Base-by-base conservation (phyloP, 2,797 vertebrate genomes). In the Helostoma temminkii region DNA sequence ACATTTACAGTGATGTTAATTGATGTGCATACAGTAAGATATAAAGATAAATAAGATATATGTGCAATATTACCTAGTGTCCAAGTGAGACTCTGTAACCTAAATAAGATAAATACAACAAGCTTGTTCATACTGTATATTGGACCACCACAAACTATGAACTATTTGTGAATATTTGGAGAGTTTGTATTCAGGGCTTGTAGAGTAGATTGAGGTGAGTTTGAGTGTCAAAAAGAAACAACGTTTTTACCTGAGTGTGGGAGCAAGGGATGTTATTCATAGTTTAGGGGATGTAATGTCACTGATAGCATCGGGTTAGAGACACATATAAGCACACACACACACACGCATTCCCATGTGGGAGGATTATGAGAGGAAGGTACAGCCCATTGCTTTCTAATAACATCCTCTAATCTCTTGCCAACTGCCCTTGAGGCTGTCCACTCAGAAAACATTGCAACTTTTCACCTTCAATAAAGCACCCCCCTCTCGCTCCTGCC, bases 371-470 rank as follows among this genome's bases (percentile, higher is more conserved):
- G 83, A 88, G 81, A 66, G 76, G 77, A 80, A 50, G 83, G 88
- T 88, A 89, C 91, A 91, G 87, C 84, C 91, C 88, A 93, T 91
- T 89, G 91, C 90, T 90, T 92, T 91, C 85, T 90, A 90, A 92
- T 91, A 92, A 92, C 92, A 90, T 88, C 81, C 82, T 88, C 78
- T 91, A 91, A 91, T 92, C 89, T 90, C 80, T 85, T 59, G 85
- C 87, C 83, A 78, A 82, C 82, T 84, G 86, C 86, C 88, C 88
- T 89, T 86, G 89, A 90, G 85, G 90, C 80, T 88, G 86, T 89
- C 90, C 86, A 89, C 86, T 88, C 86, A 80, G 71, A 89, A 89
- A 90, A 90, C 89, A 92, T 80, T 73, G 90, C 87, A 91, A 89
- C 87, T 89, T 92, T 92, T 92, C 89, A 91, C 90, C 87, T 93